Conservation (phyloP, 1,140 invertebrate species). For the Dolichoris vasculosae region DNA sequence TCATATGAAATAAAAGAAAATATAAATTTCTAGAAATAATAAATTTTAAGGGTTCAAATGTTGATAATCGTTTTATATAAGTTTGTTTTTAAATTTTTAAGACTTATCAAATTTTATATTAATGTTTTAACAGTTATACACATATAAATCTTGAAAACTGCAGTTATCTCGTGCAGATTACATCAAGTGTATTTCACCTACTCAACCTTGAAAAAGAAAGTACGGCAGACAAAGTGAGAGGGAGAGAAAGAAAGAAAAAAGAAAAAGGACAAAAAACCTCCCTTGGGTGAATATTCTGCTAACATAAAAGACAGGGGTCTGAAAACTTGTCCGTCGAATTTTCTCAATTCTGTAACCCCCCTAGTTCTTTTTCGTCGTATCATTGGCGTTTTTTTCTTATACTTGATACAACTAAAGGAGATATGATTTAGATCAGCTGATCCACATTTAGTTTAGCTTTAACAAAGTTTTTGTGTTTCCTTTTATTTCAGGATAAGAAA, state of each 20-base stretch:
- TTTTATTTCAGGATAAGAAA: constrained; percentile 2
- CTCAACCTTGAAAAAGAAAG: constrained; percentile 12
- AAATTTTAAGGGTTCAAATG: neutral
- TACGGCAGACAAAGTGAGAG: neutral
- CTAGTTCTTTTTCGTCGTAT: neutral
- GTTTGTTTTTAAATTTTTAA: neutral
- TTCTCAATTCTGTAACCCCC: constrained; percentile 13
- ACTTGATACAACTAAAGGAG: neutral
- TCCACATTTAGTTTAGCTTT: neutral
- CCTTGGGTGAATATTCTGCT: constrained; percentile 16
- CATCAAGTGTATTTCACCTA: neutral
- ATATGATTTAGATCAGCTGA: constrained; percentile 22
- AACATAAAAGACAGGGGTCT: constrained; percentile 2
- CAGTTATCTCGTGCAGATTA: constrained; percentile 17
- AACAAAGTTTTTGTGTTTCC: neutral
- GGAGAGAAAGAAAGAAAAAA: neutral
- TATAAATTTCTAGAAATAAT: neutral
- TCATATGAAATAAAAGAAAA: neutral
- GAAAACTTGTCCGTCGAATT: constrained; percentile 32
- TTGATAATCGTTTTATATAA: neutral
- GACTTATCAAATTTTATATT: neutral
- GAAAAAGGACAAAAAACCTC: neutral
- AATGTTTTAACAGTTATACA: neutral
- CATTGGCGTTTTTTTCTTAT: neutral
- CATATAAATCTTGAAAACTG: constrained; percentile 13